Percentiles rank a stretch among this genome's conserved stretches.
These are phyloP conservation scores for Corythaixoides concolor DNA, from an alignment of 2,113 vertebrate genomes.

Conservation along the genomic window DNA sequence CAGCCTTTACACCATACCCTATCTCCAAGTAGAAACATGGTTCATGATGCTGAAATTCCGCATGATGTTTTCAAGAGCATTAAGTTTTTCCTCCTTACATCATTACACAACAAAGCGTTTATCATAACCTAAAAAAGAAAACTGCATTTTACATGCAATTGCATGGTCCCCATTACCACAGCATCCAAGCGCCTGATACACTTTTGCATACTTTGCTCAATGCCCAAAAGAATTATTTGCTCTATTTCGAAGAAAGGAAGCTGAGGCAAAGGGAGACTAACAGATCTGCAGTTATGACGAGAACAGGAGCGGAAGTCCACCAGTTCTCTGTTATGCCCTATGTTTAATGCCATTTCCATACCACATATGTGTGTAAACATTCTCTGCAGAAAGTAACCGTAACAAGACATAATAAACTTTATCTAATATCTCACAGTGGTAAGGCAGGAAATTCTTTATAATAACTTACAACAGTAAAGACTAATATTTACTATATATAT, in stretches of 20 bases:
- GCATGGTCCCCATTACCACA: background rate
- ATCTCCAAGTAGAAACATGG: background rate
- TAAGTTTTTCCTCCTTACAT: background rate
- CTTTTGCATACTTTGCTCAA: background rate
- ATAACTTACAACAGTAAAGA: background rate
- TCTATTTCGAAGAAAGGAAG: background rate
- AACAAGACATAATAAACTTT: background rate
- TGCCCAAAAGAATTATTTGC: background rate
- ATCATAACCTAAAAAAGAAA: background rate
- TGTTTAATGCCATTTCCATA: background rate
- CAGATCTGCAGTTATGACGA: background rate
- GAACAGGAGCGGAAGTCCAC: background rate
- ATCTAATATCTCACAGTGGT: background rate
- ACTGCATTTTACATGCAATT: background rate
- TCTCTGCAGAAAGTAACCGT: background rate
- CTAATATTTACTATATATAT: background rate
- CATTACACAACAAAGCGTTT: background rate
- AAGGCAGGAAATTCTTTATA: background rate
- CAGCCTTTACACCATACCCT: background rate
- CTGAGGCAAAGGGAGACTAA: background rate
- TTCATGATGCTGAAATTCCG: background rate
- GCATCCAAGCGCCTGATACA: background rate
- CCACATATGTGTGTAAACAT: rapidly evolving
- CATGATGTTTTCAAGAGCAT: background rate
- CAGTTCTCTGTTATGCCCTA: background rate